Evolutionary conservation across 2,113 vertebrate species (phyloP).

Genomic region (Eretmochelys imbricata): DNA sequence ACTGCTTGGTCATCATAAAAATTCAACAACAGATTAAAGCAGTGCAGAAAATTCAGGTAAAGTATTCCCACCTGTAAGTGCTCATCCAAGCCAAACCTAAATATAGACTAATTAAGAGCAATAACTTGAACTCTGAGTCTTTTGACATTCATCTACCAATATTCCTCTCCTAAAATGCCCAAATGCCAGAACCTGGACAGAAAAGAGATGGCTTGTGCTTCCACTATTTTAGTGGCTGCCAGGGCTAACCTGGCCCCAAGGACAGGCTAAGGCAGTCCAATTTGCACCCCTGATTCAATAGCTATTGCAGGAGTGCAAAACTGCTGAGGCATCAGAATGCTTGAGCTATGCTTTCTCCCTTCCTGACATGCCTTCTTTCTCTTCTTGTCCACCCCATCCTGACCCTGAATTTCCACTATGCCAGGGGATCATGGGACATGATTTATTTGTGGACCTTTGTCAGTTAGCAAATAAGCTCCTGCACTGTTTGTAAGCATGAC

Average conservation of each 20-base stretch:
- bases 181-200: not conserved
- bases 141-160: not conserved
- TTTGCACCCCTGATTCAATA: not conserved
- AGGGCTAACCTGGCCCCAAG: not conserved
- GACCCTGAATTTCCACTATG: not conserved
- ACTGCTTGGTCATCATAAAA: not conserved
- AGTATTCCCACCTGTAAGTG: not conserved
- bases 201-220: not conserved
- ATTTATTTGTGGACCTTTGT: slow-evolving; percentile 51
- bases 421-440: not conserved
- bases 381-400: not conserved
- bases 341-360: not conserved
- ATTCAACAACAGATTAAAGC: not conserved
- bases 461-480: slow-evolving; percentile 55
- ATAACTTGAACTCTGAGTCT: not conserved
- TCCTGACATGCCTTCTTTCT: not conserved
- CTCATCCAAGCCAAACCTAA: not conserved
- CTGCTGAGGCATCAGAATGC: not conserved
- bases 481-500: slow-evolving; percentile 48
- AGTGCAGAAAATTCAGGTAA: not conserved
- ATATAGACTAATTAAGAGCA: not conserved
- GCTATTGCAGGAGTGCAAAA: not conserved
- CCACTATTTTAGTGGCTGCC: not conserved
- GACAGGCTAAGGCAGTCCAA: not conserved
- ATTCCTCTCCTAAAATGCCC: not conserved